Evolutionary conservation across 2,888 invertebrate genomes (phyloP).

Genomic region (Acanthococcus lagerstroemiae): DNA sequence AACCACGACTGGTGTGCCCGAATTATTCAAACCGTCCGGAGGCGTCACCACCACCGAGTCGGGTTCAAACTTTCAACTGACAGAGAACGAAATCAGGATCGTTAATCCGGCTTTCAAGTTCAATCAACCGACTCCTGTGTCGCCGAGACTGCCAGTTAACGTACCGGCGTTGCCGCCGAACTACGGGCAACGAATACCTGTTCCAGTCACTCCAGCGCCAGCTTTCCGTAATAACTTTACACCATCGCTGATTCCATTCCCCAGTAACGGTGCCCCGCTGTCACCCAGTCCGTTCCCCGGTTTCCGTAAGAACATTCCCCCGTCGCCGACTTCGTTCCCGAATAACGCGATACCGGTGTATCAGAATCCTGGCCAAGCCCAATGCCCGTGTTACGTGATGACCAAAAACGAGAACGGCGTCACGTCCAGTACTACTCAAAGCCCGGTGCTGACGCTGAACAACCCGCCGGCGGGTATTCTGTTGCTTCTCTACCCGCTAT

Average conservation of each 20-base stretch:
- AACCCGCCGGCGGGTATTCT: neutral
- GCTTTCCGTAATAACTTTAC: neutral
- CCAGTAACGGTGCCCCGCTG: neutral
- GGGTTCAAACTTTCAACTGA: too few relatives aligned
- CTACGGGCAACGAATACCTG: neutral
- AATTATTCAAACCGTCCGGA: neutral
- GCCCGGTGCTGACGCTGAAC: neutral
- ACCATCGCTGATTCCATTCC: neutral
- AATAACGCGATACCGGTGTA: neutral
- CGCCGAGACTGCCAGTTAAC: neutral
- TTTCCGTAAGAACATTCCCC: neutral
- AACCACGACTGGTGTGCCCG: neutral
- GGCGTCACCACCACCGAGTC: neutral
- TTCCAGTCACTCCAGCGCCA: neutral
- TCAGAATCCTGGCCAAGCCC: slow-evolving; percentile 1
- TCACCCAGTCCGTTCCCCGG: neutral
- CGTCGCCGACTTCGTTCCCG: neutral
- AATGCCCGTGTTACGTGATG: slow-evolving; percentile 22
- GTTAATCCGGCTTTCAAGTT: neutral
- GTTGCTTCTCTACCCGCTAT: slow-evolving; percentile 15
- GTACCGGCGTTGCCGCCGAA: slow-evolving; percentile 14
- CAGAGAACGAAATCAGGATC: neutral
- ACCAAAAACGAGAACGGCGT: slow-evolving; percentile 5
- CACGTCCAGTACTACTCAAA: slow-evolving; percentile 6
- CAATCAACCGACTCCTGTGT: neutral